phyloP scores from a whole-genome alignment of 2,113 vertebrate species.

The Paraplagusia blochii region DNA sequence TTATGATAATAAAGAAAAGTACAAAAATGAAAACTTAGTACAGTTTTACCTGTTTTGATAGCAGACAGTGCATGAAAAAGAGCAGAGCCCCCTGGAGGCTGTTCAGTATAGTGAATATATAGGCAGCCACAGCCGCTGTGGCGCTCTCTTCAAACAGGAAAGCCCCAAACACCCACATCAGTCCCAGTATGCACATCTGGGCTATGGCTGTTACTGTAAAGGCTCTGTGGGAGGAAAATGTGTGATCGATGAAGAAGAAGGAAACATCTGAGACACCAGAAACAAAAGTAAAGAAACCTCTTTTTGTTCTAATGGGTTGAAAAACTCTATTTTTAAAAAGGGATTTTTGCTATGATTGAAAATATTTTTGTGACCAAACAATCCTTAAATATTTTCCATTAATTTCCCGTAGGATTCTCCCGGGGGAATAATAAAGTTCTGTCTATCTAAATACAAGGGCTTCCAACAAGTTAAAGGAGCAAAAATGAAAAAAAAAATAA shows the following conservation, averaged over 20 bases:
- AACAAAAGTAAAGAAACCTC: constrained; percentile 10
- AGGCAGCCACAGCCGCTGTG: constrained; percentile 55
- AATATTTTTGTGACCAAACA: no score
- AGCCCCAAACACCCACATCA: constrained; percentile 84
- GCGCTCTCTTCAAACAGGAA: constrained; percentile 73
- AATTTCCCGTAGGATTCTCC: no score
- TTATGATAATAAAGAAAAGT: no score
- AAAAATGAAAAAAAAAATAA: no score
- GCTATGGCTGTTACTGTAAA: constrained; percentile 83
- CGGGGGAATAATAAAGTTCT: no score
- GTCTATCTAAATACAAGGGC: no score
- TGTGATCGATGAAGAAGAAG: neutral
- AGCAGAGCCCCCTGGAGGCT: constrained; percentile 83
- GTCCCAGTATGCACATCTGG: constrained; percentile 83
- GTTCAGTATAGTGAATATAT: constrained; percentile 83
- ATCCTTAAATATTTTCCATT: no score
- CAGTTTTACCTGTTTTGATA: constrained; percentile 80
- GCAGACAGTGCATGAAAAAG: constrained; percentile 83
- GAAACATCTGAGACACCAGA: no score
- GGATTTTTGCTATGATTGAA: no score
- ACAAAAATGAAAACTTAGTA: neutral
- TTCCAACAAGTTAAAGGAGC: no score
- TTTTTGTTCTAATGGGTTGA: no score
- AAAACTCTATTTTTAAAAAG: no score
- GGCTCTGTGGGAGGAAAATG: constrained; percentile 58